phyloP scores from a whole-genome alignment of 1,140 invertebrate species.

The Saccostrea cuccullata region DNA sequence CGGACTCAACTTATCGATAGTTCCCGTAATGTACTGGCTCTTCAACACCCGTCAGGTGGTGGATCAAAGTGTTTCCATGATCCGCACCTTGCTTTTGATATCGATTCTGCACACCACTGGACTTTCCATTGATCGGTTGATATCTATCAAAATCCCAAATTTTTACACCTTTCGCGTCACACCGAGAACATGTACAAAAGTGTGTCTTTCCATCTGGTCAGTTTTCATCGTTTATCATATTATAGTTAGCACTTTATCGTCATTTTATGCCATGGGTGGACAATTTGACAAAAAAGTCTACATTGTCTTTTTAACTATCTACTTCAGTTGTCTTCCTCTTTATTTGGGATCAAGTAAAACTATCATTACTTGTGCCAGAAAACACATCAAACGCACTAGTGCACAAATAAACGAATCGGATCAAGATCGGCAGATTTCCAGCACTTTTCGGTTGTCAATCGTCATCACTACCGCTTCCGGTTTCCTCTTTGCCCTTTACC shows the following conservation, averaged over 20 bases:
- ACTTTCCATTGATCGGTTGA: neutral
- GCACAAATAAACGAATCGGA: neutral
- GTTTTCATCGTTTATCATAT: neutral
- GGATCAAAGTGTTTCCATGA: neutral
- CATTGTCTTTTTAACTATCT: neutral
- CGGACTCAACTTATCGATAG: neutral
- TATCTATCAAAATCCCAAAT: neutral
- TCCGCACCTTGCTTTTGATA: conserved; percentile 8
- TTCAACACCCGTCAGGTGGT: neutral
- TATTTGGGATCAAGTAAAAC: conserved; percentile 8
- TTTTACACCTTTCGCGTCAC: conserved; percentile 2
- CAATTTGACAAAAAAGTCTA: neutral
- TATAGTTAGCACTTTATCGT: neutral
- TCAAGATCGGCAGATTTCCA: neutral
- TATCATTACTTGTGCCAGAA: neutral
- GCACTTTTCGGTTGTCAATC: neutral
- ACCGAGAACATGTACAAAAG: neutral
- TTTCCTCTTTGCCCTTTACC: neutral
- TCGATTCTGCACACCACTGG: conserved; percentile 1
- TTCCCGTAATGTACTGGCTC: neutral
- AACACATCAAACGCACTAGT: neutral
- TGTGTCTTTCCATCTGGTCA: neutral
- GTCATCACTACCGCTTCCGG: conserved; percentile 10
- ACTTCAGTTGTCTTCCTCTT: neutral
- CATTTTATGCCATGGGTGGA: neutral